Conservation (phyloP, 1,140 invertebrate genomes). For the Philotrypesis tridentata region DNA sequence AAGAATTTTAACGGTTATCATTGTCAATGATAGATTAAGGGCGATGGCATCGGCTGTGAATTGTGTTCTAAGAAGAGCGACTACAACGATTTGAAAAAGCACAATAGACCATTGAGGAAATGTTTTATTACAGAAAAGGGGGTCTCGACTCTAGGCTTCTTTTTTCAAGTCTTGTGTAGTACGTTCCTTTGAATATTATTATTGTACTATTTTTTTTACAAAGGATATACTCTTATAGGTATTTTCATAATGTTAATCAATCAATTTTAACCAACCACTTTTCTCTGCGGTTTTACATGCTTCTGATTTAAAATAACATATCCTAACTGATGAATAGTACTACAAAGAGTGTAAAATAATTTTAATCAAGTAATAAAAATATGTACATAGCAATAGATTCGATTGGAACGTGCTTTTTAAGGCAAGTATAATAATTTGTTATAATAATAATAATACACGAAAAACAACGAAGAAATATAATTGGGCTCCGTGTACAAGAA, state of each 20-base stretch:
- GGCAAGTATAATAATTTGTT: too few relatives aligned
- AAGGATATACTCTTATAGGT: not conserved
- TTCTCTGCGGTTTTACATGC: too few relatives aligned
- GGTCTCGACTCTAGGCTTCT: not conserved
- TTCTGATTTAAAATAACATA: not conserved
- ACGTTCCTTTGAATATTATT: not conserved
- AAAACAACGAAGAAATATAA: not conserved
- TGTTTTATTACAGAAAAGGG: not conserved
- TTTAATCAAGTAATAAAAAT: not conserved
- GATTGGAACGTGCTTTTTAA: not conserved
- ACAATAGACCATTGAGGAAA: slow-evolving; percentile 19
- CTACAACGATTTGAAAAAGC: slow-evolving; percentile 2
- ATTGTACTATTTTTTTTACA: not conserved
- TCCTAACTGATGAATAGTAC: not conserved
- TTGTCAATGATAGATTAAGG: slow-evolving; percentile 1
- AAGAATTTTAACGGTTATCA: slow-evolving; percentile 13
- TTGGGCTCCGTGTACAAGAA: not conserved
- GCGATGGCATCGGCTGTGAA: slow-evolving; percentile 28
- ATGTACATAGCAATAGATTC: not conserved
- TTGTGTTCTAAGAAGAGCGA: not conserved
- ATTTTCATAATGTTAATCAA: not conserved
- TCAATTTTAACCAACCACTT: too few relatives aligned
- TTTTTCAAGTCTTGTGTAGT: not conserved
- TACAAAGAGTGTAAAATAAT: too few relatives aligned
- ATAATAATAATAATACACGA: not conserved